Base-by-base conservation (phyloP, 2,113 vertebrate species). In the Oncorhynchus clarkii region DNA sequence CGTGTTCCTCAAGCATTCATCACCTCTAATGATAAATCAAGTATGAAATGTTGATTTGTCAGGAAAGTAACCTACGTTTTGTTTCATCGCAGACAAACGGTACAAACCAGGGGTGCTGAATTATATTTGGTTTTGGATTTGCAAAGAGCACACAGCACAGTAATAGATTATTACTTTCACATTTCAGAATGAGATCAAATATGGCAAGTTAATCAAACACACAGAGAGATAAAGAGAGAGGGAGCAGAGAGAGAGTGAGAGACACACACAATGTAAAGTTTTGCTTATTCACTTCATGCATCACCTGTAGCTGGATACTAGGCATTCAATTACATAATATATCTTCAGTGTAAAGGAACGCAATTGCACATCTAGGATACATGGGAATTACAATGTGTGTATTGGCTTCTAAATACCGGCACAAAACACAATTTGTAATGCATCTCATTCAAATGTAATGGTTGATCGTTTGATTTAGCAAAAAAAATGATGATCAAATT, bases 1-100 rank as follows among this genome's bases (percentile, higher is more conserved):
- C 65, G 76, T 74, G 68, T 80, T 82, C 62, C 74, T 71, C 34
- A 49, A 71, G 71, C 54, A 73, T 84, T 72, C 12, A 16, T 82
- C 75, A 83, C 68, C 6, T 68, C 72, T 80, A 71, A 81, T 71
- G 67, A 9, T 11, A 45, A 45, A 45, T 45, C 39, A 11, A 12
- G 39, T 45, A 11, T 45, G 39, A 45, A 45, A 45, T 57, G 54
- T 57, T 4, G 16, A 57, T 20, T 62, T 62, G 7, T 62, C 9
- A 62, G 59, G 24, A 22, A 62, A 62, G n/a, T 62, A 9, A 16
- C 13, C 20, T n/a, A 3, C 1, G 59, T 22, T n/a, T 2, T 62
- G n/a, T 62, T 62, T 62, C 54, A 57, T 8, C 8, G 2, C 16
- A n/a, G 6, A 8, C 59, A 62, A 62, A 22, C n/a, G 4, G 59